These are phyloP conservation scores for Drosophila quasianomalipes DNA, from an alignment of 2,888 invertebrate species.

Conservation along the genomic window DNA sequence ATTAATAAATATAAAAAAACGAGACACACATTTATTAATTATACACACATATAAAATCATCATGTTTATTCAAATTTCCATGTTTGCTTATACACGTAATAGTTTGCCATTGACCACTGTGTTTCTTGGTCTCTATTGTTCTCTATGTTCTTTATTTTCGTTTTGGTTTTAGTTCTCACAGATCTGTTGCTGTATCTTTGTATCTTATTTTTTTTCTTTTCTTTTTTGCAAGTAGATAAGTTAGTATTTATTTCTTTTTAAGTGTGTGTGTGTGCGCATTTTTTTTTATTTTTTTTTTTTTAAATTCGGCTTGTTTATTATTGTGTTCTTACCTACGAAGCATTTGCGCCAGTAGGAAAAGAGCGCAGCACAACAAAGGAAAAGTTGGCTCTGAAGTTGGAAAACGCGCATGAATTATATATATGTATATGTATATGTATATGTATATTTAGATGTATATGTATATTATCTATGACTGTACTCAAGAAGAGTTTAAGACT, in stretches of 20 bases:
- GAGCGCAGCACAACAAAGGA: not conserved
- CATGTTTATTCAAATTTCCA: constrained; percentile 42
- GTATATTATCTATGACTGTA: not conserved
- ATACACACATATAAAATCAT: constrained; percentile 61
- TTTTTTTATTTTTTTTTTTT: constrained; percentile 7
- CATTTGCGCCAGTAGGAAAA: constrained; percentile 11
- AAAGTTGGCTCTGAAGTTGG: constrained; percentile 11
- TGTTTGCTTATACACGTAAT: constrained; percentile 70
- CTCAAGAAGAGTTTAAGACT: not conserved
- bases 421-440: not conserved
- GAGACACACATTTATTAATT: constrained; percentile 19
- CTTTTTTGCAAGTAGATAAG: constrained; percentile 15
- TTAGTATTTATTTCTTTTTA: not conserved
- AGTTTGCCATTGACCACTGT: constrained; percentile 73
- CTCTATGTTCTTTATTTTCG: constrained; percentile 5
- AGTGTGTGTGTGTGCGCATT: constrained; percentile 1
- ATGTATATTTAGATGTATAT: not conserved
- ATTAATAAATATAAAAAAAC: not conserved
- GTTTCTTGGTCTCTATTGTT: constrained; percentile 10
- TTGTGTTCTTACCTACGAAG: constrained; percentile 22
- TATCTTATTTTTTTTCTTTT: not conserved
- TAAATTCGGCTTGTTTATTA: constrained; percentile 69
- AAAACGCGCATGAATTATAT: constrained; percentile 13
- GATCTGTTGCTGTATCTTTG: constrained; percentile 33
- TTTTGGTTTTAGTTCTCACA: constrained; percentile 35